Evolutionary conservation across 2,888 invertebrate species (phyloP).

Genomic region (Odontomyia ornata): DNA sequence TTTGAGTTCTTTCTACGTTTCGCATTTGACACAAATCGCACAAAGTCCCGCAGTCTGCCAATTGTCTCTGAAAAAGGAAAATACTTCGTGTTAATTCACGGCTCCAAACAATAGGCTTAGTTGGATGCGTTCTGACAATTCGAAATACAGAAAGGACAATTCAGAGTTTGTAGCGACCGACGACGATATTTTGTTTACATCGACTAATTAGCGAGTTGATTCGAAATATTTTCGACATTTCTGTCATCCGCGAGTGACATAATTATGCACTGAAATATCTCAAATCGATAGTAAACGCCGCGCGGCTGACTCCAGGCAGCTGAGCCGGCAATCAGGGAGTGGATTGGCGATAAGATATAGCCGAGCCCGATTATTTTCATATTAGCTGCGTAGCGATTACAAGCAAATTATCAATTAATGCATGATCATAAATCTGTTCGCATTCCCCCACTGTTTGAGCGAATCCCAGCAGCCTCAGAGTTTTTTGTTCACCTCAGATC

Average conservation of each 20-base stretch:
- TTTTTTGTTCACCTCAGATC: not conserved
- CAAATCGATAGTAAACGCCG: too few relatives aligned
- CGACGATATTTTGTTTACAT: constrained; percentile 1
- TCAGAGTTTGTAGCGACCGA: not conserved
- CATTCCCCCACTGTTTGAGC: too few relatives aligned
- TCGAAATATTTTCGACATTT: not conserved
- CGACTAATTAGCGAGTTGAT: not conserved
- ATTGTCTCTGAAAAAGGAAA: not conserved
- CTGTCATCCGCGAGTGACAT: not conserved
- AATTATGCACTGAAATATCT: not conserved
- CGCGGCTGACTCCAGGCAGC: not conserved
- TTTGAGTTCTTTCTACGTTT: not conserved
- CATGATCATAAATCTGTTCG: too few relatives aligned
- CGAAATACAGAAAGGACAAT: not conserved
- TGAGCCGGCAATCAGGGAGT: not conserved
- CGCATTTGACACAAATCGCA: constrained; percentile 1
- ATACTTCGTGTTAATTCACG: not conserved
- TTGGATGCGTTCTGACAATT: not conserved
- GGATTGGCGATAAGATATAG: not conserved
- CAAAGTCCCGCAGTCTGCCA: not conserved
- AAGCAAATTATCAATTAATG: not conserved
- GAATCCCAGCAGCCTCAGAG: not conserved
- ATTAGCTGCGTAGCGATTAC: not conserved
- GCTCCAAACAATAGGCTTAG: not conserved
- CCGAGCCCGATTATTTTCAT: not conserved